Evolutionary conservation across 2,797 vertebrate species (phyloP), one percentile per base, ranked within the genome.

Genomic region (Channa striata): DNA sequence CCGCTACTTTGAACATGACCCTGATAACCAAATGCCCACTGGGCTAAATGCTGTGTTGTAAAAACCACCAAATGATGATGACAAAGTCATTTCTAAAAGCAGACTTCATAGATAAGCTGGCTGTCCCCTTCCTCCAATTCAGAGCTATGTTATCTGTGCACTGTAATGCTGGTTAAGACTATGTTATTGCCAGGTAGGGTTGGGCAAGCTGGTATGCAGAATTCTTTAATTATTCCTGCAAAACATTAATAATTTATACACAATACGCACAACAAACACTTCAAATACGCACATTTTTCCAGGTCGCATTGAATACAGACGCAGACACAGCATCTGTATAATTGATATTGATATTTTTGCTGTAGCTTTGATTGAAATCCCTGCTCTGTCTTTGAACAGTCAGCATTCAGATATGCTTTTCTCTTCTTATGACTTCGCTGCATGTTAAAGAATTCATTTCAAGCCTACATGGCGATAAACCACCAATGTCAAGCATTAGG

Each of bases 1-100:
- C 74, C 72, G 79, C 86, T 92, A 89, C 89, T 92, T 92, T 93
- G 90, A 92, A 92, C 92, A 93, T 93, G 92, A 93, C 91, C 91
- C 90, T 93, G 91, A 92, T 93, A 89, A 87, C 83, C 86, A 92
- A 91, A 92, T 90, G 89, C 80, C 72, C 79, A 81, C 71, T 74
- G 60, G 74, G 84, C 80, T 88, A 89, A 91, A 93, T 78, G 85
- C 72, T 72, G 51, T 39, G 78, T 75, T 82, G 87, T 88, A 91
- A 92, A 30, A 91, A 81, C 46, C 69, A 83, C 71, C 78, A 87
- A 87, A 87, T 76, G 84, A 89, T 84, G 83, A 84, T 82, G 88
- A 90, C 86, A 75, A 57, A 84, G 85, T 68, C 72, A 44, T 87
- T 81, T 83, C 81, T 86, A 82, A 87, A 86, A 83, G 76, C 60